Evolutionary conservation across 1,140 invertebrate species (phyloP).

Genomic region (Aleiodes sp.): DNA sequence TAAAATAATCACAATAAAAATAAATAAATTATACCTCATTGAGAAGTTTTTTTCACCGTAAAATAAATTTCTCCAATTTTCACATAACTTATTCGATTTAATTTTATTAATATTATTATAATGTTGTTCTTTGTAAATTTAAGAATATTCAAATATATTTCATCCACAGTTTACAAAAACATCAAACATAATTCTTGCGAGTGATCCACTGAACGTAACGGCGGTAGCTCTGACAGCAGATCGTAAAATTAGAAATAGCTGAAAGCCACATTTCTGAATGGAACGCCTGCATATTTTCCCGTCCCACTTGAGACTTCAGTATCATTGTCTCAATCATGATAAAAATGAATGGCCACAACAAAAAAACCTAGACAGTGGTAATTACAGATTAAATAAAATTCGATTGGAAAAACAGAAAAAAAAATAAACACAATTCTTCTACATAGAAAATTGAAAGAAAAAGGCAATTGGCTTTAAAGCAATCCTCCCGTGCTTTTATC

Average conservation of each 20-base stretch:
- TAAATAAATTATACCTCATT: no score
- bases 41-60: no score
- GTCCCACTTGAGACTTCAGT: background rate
- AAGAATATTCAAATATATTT: no score
- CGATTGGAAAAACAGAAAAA: background rate
- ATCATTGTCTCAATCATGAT: background rate
- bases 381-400: background rate
- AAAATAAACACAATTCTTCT: background rate
- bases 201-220: background rate
- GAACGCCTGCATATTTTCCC: background rate
- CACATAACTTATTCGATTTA: no score
- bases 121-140: no score
- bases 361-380: background rate
- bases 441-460: no score
- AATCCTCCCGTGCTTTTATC: background rate
- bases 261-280: background rate
- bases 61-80: no score
- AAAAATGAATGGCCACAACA: background rate
- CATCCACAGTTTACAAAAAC: no score
- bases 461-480: background rate
- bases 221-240: background rate
- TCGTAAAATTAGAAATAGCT: slow-evolving; percentile 5
- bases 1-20: no score
- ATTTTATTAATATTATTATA: no score
- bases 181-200: no score